Conservation (phyloP, 35 echinoderm and acorn worm genomes). For the Apostichopus parvimensis region DNA sequence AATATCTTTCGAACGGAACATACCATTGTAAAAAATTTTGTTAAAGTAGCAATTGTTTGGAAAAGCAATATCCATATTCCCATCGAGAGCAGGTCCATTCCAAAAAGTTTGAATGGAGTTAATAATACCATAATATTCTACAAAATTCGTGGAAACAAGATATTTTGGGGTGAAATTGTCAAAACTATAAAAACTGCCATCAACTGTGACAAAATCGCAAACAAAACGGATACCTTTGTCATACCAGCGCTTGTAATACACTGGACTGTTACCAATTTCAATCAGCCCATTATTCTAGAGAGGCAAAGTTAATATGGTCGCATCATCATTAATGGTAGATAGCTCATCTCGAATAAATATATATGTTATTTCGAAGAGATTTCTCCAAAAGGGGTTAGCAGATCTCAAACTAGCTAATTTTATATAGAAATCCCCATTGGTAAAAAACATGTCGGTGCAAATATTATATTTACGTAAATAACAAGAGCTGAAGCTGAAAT, state of each 20-base stretch:
- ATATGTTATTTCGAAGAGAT: neutral
- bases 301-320: neutral
- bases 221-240: neutral
- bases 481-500: neutral
- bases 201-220: neutral
- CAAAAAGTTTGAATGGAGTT: neutral
- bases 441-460: neutral
- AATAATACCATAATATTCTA: neutral
- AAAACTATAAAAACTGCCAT: neutral
- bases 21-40: too few species aligned
- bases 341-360: neutral
- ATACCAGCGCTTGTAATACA: neutral
- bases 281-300: neutral
- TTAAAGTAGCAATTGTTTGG: too few species aligned
- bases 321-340: neutral
- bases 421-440: neutral
- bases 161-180: neutral
- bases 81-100: neutral
- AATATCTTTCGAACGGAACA: too few species aligned
- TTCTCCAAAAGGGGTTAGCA: constrained; percentile 8
- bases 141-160: neutral
- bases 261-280: neutral
- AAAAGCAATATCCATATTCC: too few species aligned
- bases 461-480: neutral
- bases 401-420: neutral